Base-by-base conservation (phyloP, 2,888 invertebrate species). In the Sarcophaga carnaria region DNA sequence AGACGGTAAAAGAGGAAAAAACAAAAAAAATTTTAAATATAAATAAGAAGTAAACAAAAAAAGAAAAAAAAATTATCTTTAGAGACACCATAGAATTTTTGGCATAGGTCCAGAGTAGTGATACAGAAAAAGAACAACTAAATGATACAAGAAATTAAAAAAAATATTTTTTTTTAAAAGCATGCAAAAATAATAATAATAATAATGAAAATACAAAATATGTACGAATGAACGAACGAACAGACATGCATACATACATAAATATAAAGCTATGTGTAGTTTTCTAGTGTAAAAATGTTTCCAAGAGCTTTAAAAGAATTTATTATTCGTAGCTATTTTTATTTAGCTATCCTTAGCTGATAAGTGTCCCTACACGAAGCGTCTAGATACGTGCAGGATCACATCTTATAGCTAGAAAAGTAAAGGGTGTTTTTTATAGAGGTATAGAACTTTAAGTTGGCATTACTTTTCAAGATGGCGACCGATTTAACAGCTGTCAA, bases 1-100 rank as follows among this genome's bases (percentile, higher is more conserved):
- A 67, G 22, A 20, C 14, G 64, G 59, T 25, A 47, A 25, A 64
- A 85, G 63, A 81, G 74, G 1, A 22, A 22, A 22, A 64, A 62
- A 74, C 17, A 54, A 17, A 59, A 70, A 71, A 11, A 45, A 54
- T 72, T 71, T 77, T 54, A 66, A 77, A 37, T 37, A 37, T 37
- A 37, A 27, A 37, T 37, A 37, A 37, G 37, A 37, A 54, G 54
- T 54, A 54, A 54, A 54, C 3, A 54, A 54, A 17, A 14, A 17
- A 14, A 54, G 2, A 17, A 54, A 54, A 14, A 54, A 12, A 54
- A 54, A 54, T 4, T 14, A 87, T 82, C 76, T 78, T 83, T 80
- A 76, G 78, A 76, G 78, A 79, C 79, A 87, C 47, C 79, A 49
- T 54, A 87, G 62, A 82, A 78, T 82, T 79, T 82, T 87, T 87